Percentiles rank a stretch among this genome's conserved stretches.
phyloP scores from a whole-genome alignment of 2,888 invertebrate species.

The Cheiracanthium punctorium region DNA sequence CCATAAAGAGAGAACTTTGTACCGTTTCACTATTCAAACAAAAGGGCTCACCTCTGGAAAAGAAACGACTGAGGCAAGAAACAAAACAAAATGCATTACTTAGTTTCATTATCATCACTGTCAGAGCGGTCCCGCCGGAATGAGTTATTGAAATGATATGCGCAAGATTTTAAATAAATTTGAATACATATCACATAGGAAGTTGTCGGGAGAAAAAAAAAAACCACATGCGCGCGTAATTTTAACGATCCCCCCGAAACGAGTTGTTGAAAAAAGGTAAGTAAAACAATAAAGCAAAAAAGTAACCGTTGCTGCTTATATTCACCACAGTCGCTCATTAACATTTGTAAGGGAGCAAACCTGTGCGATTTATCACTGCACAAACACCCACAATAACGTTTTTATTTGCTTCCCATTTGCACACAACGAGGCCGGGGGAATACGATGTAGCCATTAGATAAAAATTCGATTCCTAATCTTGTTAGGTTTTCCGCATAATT shows the following conservation, averaged over 20 bases:
- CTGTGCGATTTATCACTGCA: slow-evolving; percentile 50
- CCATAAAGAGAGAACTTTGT: too few species aligned
- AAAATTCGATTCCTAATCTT: slow-evolving; percentile 66
- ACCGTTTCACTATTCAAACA: too few species aligned
- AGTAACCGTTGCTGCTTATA: slow-evolving; percentile 15
- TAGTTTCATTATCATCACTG: background rate
- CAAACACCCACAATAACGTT: slow-evolving; percentile 57
- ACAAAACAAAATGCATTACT: too few species aligned
- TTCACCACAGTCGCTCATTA: slow-evolving; percentile 62
- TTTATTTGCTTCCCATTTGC: slow-evolving; percentile 52
- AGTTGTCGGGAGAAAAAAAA: too few species aligned
- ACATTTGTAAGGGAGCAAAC: slow-evolving; percentile 51
- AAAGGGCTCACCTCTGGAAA: too few species aligned
- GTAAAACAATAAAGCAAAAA: too few species aligned
- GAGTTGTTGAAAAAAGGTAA: slow-evolving; percentile 28
- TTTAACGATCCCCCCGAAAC: slow-evolving; percentile 9
- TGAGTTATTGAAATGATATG: background rate
- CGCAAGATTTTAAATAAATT: slow-evolving; percentile 12
- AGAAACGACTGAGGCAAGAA: too few species aligned
- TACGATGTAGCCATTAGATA: slow-evolving; percentile 52
- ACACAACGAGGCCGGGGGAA: slow-evolving; percentile 28
- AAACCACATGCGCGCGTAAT: slow-evolving; percentile 17
- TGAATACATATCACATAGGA: background rate
- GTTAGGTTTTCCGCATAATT: slow-evolving; percentile 67
- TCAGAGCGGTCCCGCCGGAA: background rate